Evolutionary conservation across 2,888 invertebrate species (phyloP), one percentile per base, ranked within the genome.

Genomic region (Mermis nigrescens): DNA sequence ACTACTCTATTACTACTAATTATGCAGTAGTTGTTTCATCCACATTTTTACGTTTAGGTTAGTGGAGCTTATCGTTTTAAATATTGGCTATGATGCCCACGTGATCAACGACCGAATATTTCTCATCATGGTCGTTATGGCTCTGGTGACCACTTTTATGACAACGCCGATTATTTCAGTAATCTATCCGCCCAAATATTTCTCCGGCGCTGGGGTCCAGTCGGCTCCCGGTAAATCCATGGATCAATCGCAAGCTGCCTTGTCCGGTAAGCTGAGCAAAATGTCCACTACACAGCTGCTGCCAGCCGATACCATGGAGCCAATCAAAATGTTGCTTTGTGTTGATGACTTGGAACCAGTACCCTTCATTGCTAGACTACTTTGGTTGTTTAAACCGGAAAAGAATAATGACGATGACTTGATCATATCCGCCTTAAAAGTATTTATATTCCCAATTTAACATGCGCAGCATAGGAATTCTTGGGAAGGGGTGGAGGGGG

Each of bases 41-140:
- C n/a, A n/a, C n/a, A n/a, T n/a, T n/a, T 12, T 19, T 15, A 22
- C n/a, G 57, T 61, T 62, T 12, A 61, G 61, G 22, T 46, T 62
- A 51, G 62, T 62, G 15, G 62, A 62, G 46, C 31, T 62, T 26
- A 62, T 62, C 32, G 62, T 62, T 7, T 31, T 62, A 24, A 62
- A 62, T 59, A 62, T 62, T 32, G 62, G 62, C 12, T 46, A 61
- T 12, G 62, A 62, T 29, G 57, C 62, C 2, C 38, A 55, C 19
- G 62, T 62, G 26, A 62, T 62, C 55, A 62, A 62, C 52, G 62
- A 63, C 28, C 52, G 53, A 15, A 62, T 62, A n/a, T 62, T 62
- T 46, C 32, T 46, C 2, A 51, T 62, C 31, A 62, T 62, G 62
- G 59, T 62, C n/a, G 52, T 62, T 19, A 62, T 62, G 62, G 62